These are phyloP conservation scores for Lepidocolaptes lacrymiger DNA, from an alignment of 2,797 vertebrate species.

Conservation along the genomic window DNA sequence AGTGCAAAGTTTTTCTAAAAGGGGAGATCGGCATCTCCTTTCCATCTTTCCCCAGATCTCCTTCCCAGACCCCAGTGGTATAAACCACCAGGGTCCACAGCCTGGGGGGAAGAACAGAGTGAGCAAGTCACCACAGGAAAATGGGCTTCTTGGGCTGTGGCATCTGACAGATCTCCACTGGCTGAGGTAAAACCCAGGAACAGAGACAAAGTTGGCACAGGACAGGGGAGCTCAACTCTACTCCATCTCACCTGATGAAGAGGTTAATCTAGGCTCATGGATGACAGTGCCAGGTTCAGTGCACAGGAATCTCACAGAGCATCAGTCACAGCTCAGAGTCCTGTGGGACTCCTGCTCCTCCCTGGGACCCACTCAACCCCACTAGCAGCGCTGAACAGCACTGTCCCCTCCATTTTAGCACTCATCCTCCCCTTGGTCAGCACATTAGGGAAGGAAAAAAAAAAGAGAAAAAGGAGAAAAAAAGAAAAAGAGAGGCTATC, in stretches of 20 bases:
- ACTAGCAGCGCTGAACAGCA: not conserved
- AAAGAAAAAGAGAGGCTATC: not conserved
- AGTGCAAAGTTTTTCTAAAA: not conserved
- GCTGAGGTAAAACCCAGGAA: not conserved
- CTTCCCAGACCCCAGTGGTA: not conserved
- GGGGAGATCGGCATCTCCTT: not conserved
- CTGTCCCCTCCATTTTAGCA: not conserved
- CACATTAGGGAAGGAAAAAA: no score
- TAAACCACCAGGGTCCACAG: not conserved
- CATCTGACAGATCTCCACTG: not conserved
- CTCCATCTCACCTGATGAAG: fast-evolving
- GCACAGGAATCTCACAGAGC: not conserved
- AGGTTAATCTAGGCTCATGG: not conserved
- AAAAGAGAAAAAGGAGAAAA: not conserved
- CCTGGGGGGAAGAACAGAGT: not conserved
- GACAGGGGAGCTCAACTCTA: not conserved
- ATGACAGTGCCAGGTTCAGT: fast-evolving
- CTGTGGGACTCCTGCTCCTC: fast-evolving
- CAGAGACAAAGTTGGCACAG: not conserved
- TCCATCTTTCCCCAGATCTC: not conserved
- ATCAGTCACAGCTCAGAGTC: not conserved
- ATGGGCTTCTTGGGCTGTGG: not conserved
- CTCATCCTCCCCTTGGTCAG: not conserved
- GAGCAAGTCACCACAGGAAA: not conserved
- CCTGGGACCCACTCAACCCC: not conserved